Percentiles rank a stretch among this genome's conserved stretches.
Evolutionary conservation across 1,140 invertebrate species (phyloP).

Genomic region (Marisa cornuarietis): DNA sequence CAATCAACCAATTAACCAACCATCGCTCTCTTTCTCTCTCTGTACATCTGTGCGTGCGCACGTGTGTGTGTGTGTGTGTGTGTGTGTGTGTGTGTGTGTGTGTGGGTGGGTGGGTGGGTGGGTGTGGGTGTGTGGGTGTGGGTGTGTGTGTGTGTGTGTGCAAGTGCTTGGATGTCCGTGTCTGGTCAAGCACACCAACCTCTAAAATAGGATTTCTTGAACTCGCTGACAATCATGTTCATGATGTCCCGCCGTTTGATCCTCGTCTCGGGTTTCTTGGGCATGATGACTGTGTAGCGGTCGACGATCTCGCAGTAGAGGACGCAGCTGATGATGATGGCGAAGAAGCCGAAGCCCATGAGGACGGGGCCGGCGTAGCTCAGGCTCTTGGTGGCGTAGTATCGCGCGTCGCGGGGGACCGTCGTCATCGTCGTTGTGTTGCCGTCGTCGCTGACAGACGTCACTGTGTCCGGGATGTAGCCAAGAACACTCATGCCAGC

Average conservation of each 20-base stretch:
- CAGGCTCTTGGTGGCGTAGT: constrained; percentile 33
- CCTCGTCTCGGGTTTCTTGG: constrained; percentile 32
- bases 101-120: no score
- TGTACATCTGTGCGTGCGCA: not conserved
- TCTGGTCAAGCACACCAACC: not conserved
- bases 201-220: constrained; percentile 57
- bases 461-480: constrained; percentile 25
- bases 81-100: not conserved
- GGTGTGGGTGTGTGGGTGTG: not conserved
- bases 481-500: constrained; percentile 33
- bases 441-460: constrained; percentile 1
- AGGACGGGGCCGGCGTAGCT: constrained; percentile 53
- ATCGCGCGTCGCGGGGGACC: not conserved
- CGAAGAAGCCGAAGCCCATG: constrained; percentile 57
- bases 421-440: constrained; percentile 17
- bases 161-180: not conserved
- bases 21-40: not conserved
- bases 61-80: not conserved
- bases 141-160: constrained; percentile 1
- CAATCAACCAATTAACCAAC: no score
- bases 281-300: constrained; percentile 50
- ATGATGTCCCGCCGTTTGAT: constrained; percentile 46
- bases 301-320: constrained; percentile 61
- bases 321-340: constrained; percentile 53
- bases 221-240: constrained; percentile 51